Base-by-base conservation (phyloP, 2,888 invertebrate genomes). In the Trichacis sp. region DNA sequence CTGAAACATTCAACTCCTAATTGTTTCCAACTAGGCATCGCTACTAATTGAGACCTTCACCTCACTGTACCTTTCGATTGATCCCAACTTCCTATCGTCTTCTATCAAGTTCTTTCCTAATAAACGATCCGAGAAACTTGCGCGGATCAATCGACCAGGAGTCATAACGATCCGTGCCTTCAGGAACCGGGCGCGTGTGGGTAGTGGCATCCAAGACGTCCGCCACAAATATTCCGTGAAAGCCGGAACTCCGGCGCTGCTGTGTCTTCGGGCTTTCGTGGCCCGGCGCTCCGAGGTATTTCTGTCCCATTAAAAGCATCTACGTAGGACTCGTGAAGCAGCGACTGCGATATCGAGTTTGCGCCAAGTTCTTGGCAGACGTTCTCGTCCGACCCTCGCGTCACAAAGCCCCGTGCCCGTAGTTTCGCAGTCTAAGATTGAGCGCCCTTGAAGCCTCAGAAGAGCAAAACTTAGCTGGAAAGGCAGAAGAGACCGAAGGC, bases 401-500 rank as follows among this genome's bases (percentile, higher is more conserved):
- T 46, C 56, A 49, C 57, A 67, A 67, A 63, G 67, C 56, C 60
- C 30, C 33, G 46, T 60, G 36, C 45, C 45, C 38, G 58, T 69
- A 71, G 70, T 69, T 64, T 64, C 57, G 46, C 65, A 71, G 73
- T 73, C 73, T 50, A 63, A 63, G 59, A 68, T 65, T 64, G 69
- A 68, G 64, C 60, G 65, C 56, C 67, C 68, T 68, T 65, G 42
- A 46, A 63, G 65, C 63, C 46, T 36, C 61, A 60, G 57, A 59
- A 63, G 57, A 62, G 67, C 53, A 57, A 69, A 61, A 69, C 63
- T 70, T 70, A 66, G 71, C 57, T 65, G 12, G 64, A 51, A 66
- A 67, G 64, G 24, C 24, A 67, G 64, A 69, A 65, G 68, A 71
- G 64, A 65, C 70, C 59, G 71, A 72, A 73, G 75, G 73, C 72